These are phyloP conservation scores for Hozukius guyotensis DNA, from an alignment of 2,797 vertebrate genomes.

Conservation along the genomic window DNA sequence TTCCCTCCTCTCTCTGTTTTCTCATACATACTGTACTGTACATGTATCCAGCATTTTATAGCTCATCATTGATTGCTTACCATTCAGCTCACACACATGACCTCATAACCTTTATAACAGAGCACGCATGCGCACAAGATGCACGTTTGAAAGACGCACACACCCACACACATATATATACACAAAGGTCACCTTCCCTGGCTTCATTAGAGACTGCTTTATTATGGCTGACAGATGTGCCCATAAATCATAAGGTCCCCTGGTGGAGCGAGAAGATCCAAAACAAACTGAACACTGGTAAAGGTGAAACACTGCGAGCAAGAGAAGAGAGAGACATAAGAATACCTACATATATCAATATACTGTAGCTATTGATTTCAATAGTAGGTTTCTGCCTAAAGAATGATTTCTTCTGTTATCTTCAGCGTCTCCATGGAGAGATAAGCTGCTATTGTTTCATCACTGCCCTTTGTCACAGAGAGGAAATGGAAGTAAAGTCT, in stretches of 20 bases:
- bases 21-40: neutral
- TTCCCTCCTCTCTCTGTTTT: neutral
- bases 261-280: constrained; percentile 50
- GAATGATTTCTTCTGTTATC: neutral
- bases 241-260: constrained; percentile 76
- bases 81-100: constrained; percentile 12
- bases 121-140: constrained; percentile 25
- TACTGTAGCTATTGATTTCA: neutral
- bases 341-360: neutral
- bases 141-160: neutral
- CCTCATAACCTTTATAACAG: constrained; percentile 33
- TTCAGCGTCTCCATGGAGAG: neutral
- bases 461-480: constrained; percentile 14
- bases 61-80: constrained; percentile 30
- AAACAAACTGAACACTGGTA: constrained; percentile 66
- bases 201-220: constrained; percentile 76
- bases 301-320: constrained; percentile 32
- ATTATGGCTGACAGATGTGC: constrained; percentile 77
- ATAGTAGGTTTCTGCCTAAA: neutral
- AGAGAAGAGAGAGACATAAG: neutral
- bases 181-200: constrained; percentile 70
- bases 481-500: constrained; percentile 29
- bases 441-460: constrained; percentile 51
- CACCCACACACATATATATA: neutral
- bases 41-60: neutral